Conservation (phyloP, 2,888 invertebrate species). For the Plagodis dolabraria region DNA sequence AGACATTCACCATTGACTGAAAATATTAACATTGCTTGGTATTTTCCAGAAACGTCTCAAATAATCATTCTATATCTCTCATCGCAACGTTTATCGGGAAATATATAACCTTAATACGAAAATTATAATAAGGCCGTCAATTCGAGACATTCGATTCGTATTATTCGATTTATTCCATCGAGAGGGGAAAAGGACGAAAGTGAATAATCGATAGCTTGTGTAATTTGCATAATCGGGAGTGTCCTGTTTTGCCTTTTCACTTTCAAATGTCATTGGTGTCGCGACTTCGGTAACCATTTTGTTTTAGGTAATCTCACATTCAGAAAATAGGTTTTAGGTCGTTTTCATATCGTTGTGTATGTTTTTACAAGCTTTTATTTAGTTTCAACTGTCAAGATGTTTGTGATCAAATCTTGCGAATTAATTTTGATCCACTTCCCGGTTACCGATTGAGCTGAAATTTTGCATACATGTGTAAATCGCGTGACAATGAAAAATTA, state of each 20-base stretch:
- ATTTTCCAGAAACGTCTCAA: constrained; percentile 1
- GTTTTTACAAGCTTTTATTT: too few relatives aligned
- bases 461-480: too few relatives aligned
- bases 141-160: constrained; percentile 19
- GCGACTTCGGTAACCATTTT: neutral
- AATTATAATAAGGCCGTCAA: constrained; percentile 23
- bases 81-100: constrained; percentile 15
- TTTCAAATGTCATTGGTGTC: constrained; percentile 3
- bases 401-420: too few relatives aligned
- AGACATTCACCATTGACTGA: too few relatives aligned
- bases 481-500: too few relatives aligned
- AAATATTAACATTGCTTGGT: neutral
- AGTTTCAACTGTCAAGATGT: too few relatives aligned
- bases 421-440: too few relatives aligned
- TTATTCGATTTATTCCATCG: constrained; percentile 23
- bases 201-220: constrained; percentile 7
- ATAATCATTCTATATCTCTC: constrained; percentile 3
- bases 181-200: constrained; percentile 16
- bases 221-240: constrained; percentile 16
- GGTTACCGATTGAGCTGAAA: too few relatives aligned
- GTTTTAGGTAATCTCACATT: too few relatives aligned
- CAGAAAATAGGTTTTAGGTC: too few relatives aligned
- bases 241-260: constrained; percentile 13
- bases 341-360: too few relatives aligned
- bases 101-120: constrained; percentile 25